Conservation (phyloP, 37 sponge, comb jelly and placozoan genomes). For the Mnemiopsis leidyi region DNA sequence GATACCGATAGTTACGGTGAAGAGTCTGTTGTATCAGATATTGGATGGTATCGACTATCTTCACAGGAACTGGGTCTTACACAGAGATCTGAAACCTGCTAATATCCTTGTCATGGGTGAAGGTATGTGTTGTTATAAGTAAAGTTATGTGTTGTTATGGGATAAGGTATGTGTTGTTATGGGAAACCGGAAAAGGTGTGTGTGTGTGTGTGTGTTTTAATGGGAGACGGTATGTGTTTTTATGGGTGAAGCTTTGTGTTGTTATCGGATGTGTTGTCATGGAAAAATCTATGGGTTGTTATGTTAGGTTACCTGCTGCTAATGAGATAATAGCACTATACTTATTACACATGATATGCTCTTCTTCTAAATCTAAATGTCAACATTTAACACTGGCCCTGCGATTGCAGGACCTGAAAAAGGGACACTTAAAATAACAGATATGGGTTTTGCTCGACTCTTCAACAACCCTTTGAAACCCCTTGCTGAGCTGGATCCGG, state of each 20-base stretch:
- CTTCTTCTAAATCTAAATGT: no score
- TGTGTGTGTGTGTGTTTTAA: no score
- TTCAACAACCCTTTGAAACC: slow-evolving; percentile 97
- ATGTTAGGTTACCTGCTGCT: no score
- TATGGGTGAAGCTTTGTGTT: slow-evolving; percentile 75
- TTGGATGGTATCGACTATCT: slow-evolving; percentile 93
- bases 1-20: slow-evolving; percentile 83
- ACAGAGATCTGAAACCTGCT: slow-evolving; percentile 97
- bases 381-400: no score
- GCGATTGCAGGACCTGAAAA: slow-evolving; percentile 24
- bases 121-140: slow-evolving; percentile 64
- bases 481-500: slow-evolving; percentile 96
- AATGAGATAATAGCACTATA: no score
- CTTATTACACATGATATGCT: no score
- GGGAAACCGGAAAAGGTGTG: not conserved
- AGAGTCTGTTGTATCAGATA: slow-evolving; percentile 90
- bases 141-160: not conserved
- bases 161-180: not conserved
- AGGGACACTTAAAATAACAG: slow-evolving; percentile 68
- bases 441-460: slow-evolving; percentile 97
- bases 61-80: slow-evolving; percentile 94
- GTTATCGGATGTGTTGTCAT: no score
- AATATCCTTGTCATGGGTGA: slow-evolving; percentile 99
- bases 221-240: slow-evolving; percentile 88
- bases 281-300: no score